A percentile compares a stretch with the other conserved stretches of the same genome.
Conservation (phyloP, 1,140 invertebrate species). For the Leptinotarsa texana region DNA sequence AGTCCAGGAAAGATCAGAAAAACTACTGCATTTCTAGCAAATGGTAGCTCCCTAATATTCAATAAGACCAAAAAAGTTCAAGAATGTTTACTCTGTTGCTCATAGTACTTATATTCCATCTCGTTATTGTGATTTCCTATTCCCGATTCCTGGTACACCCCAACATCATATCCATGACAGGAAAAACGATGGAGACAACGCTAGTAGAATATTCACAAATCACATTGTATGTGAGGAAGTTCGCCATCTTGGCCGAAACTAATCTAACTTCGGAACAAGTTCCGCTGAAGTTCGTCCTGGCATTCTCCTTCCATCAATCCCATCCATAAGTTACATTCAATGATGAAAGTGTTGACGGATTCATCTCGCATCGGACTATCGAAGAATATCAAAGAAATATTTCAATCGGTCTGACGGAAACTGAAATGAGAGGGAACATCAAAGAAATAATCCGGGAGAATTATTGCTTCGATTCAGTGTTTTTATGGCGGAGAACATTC, state of each 20-base stretch:
- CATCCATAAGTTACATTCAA: constrained; percentile 7
- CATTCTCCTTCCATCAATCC: neutral
- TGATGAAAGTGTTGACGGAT: constrained; percentile 8
- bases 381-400: constrained; percentile 2
- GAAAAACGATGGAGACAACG: neutral
- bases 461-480: neutral
- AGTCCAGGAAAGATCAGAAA: no score
- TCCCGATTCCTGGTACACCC: no score
- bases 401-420: neutral
- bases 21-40: no score
- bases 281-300: neutral
- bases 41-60: no score
- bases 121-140: no score
- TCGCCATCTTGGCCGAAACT: neutral
- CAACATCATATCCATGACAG: neutral
- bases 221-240: neutral
- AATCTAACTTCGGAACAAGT: constrained; percentile 6
- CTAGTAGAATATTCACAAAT: constrained; percentile 6
- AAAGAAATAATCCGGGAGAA: constrained; percentile 3
- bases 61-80: no score
- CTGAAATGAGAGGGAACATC: neutral
- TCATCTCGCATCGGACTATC: neutral
- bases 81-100: no score
- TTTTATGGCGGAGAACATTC: neutral
- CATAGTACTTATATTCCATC: no score